Conservation (phyloP, 2,888 invertebrate species). For the Leptinotarsa haldemani region DNA sequence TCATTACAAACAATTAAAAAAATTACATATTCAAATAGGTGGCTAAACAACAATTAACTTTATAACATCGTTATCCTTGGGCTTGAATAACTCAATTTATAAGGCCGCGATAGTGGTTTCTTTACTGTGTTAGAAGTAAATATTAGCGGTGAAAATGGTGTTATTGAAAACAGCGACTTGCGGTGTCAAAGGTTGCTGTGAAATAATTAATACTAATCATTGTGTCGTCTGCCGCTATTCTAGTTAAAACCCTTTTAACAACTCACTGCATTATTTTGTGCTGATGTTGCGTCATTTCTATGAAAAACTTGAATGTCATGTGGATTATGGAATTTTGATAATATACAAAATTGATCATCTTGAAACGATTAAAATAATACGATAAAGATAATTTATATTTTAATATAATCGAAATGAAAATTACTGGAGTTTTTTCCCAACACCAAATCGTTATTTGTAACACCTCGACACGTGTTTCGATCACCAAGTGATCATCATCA, state of each 20-base stretch:
- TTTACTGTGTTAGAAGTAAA: constrained; percentile 18
- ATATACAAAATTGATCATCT: no score
- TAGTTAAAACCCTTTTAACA: neutral
- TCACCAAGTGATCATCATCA: no score
- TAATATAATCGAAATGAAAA: no score
- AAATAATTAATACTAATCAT: constrained; percentile 12
- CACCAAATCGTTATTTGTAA: no score
- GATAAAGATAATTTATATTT: no score
- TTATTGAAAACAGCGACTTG: constrained; percentile 21
- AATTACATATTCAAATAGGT: constrained; percentile 8
- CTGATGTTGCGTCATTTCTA: no score
- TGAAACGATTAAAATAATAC: no score
- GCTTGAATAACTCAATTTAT: constrained; percentile 19
- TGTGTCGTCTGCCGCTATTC: constrained; percentile 4
- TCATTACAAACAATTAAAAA: constrained; percentile 17
- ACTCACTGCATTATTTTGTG: no score
- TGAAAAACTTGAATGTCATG: no score
- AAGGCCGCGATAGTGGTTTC: constrained; percentile 19
- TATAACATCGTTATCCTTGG: constrained; percentile 24
- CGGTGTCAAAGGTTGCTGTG: constrained; percentile 22
- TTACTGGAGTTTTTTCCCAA: no score
- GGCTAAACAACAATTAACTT: constrained; percentile 18
- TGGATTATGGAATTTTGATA: no score
- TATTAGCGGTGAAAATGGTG: neutral
- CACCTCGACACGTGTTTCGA: no score